These are phyloP conservation scores for Nibea coibor DNA, from an alignment of 2,113 vertebrate genomes.

Conservation along the genomic window DNA sequence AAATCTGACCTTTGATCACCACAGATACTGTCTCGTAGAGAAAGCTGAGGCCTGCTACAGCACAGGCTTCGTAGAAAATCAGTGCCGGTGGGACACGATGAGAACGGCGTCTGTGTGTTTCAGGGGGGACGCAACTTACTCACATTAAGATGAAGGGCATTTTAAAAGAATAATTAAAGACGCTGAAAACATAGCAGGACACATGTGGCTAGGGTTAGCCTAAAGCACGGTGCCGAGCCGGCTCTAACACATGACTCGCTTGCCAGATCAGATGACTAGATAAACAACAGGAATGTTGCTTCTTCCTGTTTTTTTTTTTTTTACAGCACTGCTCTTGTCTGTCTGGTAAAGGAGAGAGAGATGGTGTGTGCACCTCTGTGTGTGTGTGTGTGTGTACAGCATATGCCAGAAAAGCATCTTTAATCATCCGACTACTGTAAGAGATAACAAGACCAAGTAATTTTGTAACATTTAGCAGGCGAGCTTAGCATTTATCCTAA, in stretches of 20 bases:
- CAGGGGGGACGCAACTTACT: neutral
- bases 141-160: neutral
- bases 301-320: slow-evolving; percentile 50
- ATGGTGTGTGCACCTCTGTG: slow-evolving; percentile 3
- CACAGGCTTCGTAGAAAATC: neutral
- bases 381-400: slow-evolving; percentile 4
- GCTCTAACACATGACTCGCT: slow-evolving; percentile 75
- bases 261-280: slow-evolving; percentile 81
- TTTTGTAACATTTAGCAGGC: slow-evolving; percentile 60
- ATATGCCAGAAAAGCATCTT: slow-evolving; percentile 47
- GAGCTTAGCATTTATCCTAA: slow-evolving; percentile 45
- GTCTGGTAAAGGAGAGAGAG: slow-evolving; percentile 6
- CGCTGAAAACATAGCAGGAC: slow-evolving; percentile 28
- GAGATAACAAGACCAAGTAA: slow-evolving; percentile 46
- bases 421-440: slow-evolving; percentile 55
- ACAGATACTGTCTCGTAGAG: neutral
- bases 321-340: slow-evolving; percentile 53
- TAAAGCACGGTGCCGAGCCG: slow-evolving; percentile 44
- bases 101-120: neutral
- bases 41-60: neutral
- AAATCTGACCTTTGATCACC: neutral
- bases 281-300: slow-evolving; percentile 75
- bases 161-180: slow-evolving; percentile 2
- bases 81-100: neutral
- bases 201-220: slow-evolving; percentile 47